phyloP scores from a whole-genome alignment of 2,888 invertebrate genomes.

The Cepaea hortensis region DNA sequence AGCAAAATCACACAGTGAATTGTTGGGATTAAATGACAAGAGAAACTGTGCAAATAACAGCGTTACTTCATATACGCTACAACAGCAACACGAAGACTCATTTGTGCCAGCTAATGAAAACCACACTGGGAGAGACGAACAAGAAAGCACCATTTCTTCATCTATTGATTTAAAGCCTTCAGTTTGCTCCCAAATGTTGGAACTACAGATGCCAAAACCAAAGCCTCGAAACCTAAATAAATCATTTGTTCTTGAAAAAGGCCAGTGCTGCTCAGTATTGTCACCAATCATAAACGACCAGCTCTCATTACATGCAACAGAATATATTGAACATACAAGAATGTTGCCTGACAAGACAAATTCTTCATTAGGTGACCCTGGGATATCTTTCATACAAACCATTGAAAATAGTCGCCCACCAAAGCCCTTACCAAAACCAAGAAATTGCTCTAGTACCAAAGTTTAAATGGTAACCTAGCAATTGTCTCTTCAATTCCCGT shows the following conservation, averaged over 20 bases:
- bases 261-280: background rate
- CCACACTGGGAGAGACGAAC: background rate
- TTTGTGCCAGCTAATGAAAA: background rate
- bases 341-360: background rate
- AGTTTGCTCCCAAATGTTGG: background rate
- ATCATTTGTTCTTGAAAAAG: background rate
- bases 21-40: background rate
- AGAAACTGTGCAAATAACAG: too few relatives aligned
- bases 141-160: background rate
- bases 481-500: too few relatives aligned
- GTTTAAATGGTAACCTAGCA: too few relatives aligned
- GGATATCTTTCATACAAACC: background rate
- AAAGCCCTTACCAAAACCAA: slow-evolving; percentile 20
- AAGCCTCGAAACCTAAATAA: slow-evolving; percentile 12
- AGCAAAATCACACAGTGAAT: background rate
- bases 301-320: background rate
- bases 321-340: background rate
- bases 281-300: background rate
- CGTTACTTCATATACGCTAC: too few relatives aligned
- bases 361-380: background rate
- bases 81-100: too few relatives aligned
- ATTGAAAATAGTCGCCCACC: slow-evolving; percentile 2
- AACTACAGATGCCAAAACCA: background rate
- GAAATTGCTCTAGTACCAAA: background rate
- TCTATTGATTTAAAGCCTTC: slow-evolving; percentile 4